Evolutionary conservation across 2,113 vertebrate species (phyloP).

Genomic region (Rhombomys opimus): DNA sequence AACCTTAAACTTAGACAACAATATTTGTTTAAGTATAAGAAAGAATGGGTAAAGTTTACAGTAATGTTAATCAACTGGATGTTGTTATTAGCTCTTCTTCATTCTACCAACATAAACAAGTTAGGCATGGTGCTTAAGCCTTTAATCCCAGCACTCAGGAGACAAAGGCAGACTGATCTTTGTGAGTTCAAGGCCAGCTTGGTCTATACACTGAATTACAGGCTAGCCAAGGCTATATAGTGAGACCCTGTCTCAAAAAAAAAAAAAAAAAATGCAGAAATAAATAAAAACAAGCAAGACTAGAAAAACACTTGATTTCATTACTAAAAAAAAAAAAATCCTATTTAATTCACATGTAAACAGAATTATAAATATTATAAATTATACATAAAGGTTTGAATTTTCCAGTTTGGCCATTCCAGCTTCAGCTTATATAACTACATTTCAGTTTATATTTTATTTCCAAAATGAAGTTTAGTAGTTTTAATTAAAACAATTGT

Average conservation of each 20-base stretch:
- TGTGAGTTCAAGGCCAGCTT: neutral
- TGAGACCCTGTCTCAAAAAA: neutral
- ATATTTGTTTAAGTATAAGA: conserved; percentile 19
- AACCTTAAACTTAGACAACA: neutral
- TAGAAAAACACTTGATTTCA: neutral
- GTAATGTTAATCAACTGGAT: no score
- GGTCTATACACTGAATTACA: neutral
- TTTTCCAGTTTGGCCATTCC: neutral
- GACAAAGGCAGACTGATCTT: neutral
- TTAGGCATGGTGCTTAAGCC: neutral
- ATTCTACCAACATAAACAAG: no score
- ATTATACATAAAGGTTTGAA: neutral
- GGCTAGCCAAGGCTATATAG: neutral
- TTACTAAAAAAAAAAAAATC: neutral
- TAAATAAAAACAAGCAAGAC: neutral
- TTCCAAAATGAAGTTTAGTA: conserved; percentile 26
- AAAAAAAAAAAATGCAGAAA: neutral
- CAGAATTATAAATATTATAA: conserved; percentile 25
- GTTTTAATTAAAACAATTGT: conserved; percentile 14
- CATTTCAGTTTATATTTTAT: neutral
- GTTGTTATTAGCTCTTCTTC: no score
- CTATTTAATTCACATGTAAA: conserved; percentile 15
- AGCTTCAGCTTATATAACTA: neutral
- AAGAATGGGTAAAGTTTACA: neutral
- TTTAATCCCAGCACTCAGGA: neutral